Conservation (phyloP, 2,888 invertebrate genomes). For the Megalurothrips usitatus region DNA sequence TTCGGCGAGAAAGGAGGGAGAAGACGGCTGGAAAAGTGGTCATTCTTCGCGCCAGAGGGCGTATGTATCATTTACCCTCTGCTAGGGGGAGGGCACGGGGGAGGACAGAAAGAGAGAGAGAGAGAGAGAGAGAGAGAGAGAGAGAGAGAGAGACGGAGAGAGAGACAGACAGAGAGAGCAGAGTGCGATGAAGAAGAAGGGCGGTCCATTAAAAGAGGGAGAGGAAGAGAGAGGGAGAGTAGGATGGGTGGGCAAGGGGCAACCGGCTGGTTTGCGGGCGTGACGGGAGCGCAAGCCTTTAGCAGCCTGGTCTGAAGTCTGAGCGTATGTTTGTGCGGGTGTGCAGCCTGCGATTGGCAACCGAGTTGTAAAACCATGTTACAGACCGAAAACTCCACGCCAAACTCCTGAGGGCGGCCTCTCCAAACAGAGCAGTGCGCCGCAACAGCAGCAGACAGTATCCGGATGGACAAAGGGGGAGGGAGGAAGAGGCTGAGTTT, state of each 20-base stretch:
- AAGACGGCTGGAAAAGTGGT: not conserved
- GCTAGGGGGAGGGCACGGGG: not conserved
- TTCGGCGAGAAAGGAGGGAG: not conserved
- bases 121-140: not conserved
- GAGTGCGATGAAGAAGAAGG: conserved; percentile 29
- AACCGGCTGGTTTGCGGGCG: too few relatives aligned
- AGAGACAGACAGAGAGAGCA: not conserved
- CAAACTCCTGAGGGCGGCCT: too few relatives aligned
- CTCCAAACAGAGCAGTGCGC: too few relatives aligned
- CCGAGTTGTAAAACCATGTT: too few relatives aligned
- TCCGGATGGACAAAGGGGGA: conserved; percentile 28
- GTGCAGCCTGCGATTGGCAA: too few relatives aligned
- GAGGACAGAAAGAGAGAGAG: not conserved
- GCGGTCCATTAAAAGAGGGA: conserved; percentile 18
- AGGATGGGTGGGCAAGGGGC: not conserved
- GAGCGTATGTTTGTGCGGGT: too few relatives aligned
- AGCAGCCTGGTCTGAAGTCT: too few relatives aligned
- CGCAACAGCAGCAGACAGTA: too few relatives aligned
- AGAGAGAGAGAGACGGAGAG: not conserved
- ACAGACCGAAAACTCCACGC: too few relatives aligned
- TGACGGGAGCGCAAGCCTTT: too few relatives aligned
- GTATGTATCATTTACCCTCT: conserved; percentile 25
- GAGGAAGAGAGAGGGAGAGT: not conserved
- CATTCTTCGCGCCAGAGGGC: not conserved
- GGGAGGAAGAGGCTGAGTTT: not conserved